Conservation (phyloP, 2,797 vertebrate species). For the Neosilurus hyrtlii region DNA sequence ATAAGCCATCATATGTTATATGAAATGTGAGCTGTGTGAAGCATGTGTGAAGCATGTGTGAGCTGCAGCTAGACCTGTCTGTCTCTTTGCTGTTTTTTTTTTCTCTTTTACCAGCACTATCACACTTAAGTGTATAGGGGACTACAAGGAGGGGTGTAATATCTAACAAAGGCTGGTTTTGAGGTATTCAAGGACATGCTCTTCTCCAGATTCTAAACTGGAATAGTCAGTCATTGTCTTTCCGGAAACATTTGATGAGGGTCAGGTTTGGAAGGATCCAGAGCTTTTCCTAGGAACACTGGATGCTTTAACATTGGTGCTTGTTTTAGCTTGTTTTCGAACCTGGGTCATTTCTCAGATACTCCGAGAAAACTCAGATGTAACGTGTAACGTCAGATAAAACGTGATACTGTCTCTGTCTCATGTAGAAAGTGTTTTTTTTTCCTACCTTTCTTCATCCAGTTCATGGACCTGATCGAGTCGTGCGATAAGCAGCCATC, state of each 20-base stretch:
- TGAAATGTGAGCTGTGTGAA: neutral
- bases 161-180: neutral
- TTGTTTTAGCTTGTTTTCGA: neutral
- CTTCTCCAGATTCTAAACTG: neutral
- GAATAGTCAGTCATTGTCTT: neutral
- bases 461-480: conserved; percentile 97
- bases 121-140: too few relatives aligned
- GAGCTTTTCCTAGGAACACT: neutral
- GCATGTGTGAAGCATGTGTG: neutral
- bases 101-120: neutral
- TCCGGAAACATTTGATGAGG: neutral
- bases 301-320: neutral
- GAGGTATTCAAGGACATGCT: neutral
- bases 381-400: too few relatives aligned
- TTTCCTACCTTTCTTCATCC: neutral
- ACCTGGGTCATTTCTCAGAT: neutral
- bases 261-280: neutral
- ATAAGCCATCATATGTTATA: neutral
- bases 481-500: conserved; percentile 86
- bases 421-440: conserved; percentile 2
- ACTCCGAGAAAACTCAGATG: neutral
- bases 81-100: neutral
- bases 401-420: conserved; percentile 11
- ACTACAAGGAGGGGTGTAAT: neutral
- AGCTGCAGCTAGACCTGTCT: neutral